Percentiles rank a stretch among this genome's conserved stretches.
phyloP scores from a whole-genome alignment of 2,797 vertebrate genomes.

The Leptodactylus fallax region DNA sequence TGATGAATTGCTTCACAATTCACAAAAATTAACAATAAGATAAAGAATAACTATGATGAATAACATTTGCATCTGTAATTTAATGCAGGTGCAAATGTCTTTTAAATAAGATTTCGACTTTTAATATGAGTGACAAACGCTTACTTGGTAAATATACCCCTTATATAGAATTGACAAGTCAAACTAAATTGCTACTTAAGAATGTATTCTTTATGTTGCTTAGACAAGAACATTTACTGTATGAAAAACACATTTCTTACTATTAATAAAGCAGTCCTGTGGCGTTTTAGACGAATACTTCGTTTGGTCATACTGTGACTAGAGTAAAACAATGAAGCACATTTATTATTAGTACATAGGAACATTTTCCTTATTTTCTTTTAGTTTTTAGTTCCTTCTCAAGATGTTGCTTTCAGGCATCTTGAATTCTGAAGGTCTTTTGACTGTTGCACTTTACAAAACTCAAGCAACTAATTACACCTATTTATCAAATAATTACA shows the following conservation, averaged over 20 bases:
- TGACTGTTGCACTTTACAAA: slow-evolving; percentile 14
- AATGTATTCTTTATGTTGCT: background rate
- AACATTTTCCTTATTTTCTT: background rate
- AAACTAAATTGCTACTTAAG: slow-evolving; percentile 9
- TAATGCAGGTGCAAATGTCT: background rate
- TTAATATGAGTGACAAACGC: background rate
- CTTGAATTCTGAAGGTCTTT: slow-evolving; percentile 1
- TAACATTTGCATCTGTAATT: background rate
- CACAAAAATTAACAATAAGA: background rate
- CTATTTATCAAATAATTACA: slow-evolving; percentile 49
- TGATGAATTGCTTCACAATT: background rate
- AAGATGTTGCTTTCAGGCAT: slow-evolving; percentile 11
- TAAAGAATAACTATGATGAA: background rate
- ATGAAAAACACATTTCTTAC: slow-evolving; percentile 14
- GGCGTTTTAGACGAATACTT: slow-evolving; percentile 4
- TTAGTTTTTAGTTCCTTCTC: background rate
- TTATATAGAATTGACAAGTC: slow-evolving; percentile 11
- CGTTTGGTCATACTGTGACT: background rate
- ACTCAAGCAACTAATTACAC: slow-evolving; percentile 31
- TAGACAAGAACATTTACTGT: slow-evolving; percentile 17
- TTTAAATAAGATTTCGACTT: too few relatives aligned
- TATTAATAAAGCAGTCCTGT: slow-evolving; percentile 10
- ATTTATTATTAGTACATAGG: slow-evolving; percentile 27
- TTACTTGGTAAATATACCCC: background rate
- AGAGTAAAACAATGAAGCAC: slow-evolving; percentile 18